Base-by-base conservation (phyloP, 2,113 vertebrate species). In the Seriola quinqueradiata region DNA sequence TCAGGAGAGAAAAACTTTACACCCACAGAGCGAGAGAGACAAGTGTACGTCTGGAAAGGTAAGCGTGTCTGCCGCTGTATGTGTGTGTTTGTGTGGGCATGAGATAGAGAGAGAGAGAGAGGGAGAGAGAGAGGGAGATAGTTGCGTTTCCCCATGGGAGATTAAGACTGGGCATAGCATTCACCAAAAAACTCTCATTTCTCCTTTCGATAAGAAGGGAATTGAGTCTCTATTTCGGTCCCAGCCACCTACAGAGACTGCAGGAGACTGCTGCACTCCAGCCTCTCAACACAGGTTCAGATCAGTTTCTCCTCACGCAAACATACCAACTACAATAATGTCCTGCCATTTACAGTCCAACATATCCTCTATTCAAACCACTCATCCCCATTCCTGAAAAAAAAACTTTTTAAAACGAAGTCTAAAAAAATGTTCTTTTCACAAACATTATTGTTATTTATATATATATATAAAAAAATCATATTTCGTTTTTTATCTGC, bases 191-290 rank as follows among this genome's bases (percentile, higher is more conserved):
- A 87, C 83, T 84, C 84, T 83, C 79, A 89, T 90, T 90, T 89
- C 86, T 92, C 36, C 77, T 88, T 90, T 50, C 50, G 86, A 93
- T 92, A 88, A 92, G 86, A 90, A 87, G 69, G 63, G 83, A 90
- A 92, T 88, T 70, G 90, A 90, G 84, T 84, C 87, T 93, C 89
- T 90, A 92, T 93, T 93, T 92, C 57, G 2, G 92, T 83, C 81
- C 73, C 40, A 85, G 32, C 83, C 91, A 85, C 92, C 90, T 89
- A 91, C 84, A 69, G 85, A 85, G 90, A 75, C 81, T 38, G 36
- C 82, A 66, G 75, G 90, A 89, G 83, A 82, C 78, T 55, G 82
- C 73, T 83, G 4, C 64, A 46, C 81, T 88, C 7, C 36, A 81
- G 79, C 81, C 73, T 81, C 71, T 77, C 55, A 61, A 82, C 84